Conservation (phyloP, 2,888 invertebrate species). For the Ormyrus pomaceus region DNA sequence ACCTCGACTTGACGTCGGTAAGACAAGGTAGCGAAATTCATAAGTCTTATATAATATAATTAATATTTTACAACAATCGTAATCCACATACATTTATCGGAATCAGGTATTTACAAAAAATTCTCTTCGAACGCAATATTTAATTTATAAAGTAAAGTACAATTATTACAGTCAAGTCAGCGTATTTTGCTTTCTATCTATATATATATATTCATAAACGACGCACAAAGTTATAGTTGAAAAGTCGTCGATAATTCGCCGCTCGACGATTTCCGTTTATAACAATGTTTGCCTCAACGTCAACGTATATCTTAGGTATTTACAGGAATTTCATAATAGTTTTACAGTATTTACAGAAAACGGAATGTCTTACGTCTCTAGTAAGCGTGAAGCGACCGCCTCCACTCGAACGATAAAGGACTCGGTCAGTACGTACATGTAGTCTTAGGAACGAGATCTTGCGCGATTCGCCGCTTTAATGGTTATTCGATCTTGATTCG, state of each 20-base stretch:
- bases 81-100: conserved; percentile 22
- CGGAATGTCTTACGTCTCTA: conserved; percentile 69
- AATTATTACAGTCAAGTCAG: conserved; percentile 41
- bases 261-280: background rate
- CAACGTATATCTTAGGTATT: conserved; percentile 6
- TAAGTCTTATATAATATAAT: conserved; percentile 36
- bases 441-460: conserved; percentile 65
- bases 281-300: conserved; percentile 6
- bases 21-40: conserved; percentile 27
- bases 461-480: conserved; percentile 57
- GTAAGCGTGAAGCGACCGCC: conserved; percentile 72
- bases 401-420: conserved; percentile 25
- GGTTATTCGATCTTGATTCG: conserved; percentile 54
- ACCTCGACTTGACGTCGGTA: conserved; percentile 12
- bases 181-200: background rate
- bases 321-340: conserved; percentile 61
- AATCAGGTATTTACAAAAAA: conserved; percentile 45
- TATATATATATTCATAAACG: background rate
- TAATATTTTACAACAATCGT: conserved; percentile 47
- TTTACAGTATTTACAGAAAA: conserved; percentile 71
- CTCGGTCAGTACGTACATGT: conserved; percentile 12
- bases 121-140: conserved; percentile 22
- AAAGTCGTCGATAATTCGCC: conserved; percentile 16
- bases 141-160: conserved; percentile 47
- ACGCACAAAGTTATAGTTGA: conserved; percentile 38